phyloP scores from a whole-genome alignment of 2,797 vertebrate species.

The Sorex maritimensis region DNA sequence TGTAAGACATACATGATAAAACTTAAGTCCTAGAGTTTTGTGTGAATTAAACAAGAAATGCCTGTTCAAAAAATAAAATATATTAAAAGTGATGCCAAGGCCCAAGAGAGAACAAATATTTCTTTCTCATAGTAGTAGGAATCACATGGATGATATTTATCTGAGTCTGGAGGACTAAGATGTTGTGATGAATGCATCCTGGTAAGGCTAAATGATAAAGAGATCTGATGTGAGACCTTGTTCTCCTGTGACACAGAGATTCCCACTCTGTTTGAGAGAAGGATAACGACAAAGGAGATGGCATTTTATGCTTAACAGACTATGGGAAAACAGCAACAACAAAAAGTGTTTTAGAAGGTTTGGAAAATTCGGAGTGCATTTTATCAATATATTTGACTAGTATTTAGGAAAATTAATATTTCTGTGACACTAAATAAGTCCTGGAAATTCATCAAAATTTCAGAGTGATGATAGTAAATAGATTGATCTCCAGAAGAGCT shows the following conservation, averaged over 20 bases:
- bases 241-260: neutral
- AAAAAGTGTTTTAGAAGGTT: neutral
- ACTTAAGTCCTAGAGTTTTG: neutral
- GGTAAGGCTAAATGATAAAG: neutral
- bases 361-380: neutral
- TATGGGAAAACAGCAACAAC: neutral
- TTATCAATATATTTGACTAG: neutral
- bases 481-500: neutral
- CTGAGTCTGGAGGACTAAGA: neutral
- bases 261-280: neutral
- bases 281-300: neutral
- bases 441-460: neutral
- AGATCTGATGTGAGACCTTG: neutral
- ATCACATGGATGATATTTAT: neutral
- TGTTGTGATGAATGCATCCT: neutral
- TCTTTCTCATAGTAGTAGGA: neutral
- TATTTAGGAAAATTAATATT: neutral
- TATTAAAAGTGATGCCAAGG: no score
- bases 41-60: conserved; percentile 49
- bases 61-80: no score
- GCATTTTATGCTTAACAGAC: neutral
- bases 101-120: no score
- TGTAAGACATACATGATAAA: conserved; percentile 47
- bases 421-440: neutral
- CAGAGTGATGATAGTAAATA: neutral